Percentiles rank a stretch among this genome's conserved stretches.
Conservation (phyloP, 1,140 invertebrate species). For the Rhyacophila brunnea region DNA sequence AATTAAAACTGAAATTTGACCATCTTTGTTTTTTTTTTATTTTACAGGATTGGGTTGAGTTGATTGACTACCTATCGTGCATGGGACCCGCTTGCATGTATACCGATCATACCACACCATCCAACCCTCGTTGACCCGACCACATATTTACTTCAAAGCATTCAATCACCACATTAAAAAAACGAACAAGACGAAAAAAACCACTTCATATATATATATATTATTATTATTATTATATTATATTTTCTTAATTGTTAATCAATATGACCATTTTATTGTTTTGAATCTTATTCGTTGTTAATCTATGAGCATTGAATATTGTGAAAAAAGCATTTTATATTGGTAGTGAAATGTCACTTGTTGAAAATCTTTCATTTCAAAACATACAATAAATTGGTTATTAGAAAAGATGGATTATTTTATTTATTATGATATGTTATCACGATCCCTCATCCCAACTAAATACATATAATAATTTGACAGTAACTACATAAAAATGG, state of each 20-base stretch:
- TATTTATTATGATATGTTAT: no score
- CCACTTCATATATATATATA: background rate
- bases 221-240: no score
- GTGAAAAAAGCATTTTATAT: background rate
- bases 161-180: background rate
- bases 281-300: background rate
- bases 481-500: no score
- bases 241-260: no score
- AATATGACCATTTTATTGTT: no score
- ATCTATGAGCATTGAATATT: background rate
- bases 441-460: no score
- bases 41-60: slow-evolving; percentile 37
- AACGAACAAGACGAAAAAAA: background rate
- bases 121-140: no score
- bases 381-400: no score
- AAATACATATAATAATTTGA: no score
- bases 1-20: slow-evolving; percentile 18
- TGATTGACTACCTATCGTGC: slow-evolving; percentile 11
- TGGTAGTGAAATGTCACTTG: background rate
- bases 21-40: slow-evolving; percentile 22
- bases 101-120: no score
- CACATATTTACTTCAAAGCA: slow-evolving; percentile 2
- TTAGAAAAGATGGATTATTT: no score
- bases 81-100: background rate
- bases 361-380: no score